Evolutionary conservation across 2,113 vertebrate genomes (phyloP).

Genomic region (Phalacrocorax carbo): DNA sequence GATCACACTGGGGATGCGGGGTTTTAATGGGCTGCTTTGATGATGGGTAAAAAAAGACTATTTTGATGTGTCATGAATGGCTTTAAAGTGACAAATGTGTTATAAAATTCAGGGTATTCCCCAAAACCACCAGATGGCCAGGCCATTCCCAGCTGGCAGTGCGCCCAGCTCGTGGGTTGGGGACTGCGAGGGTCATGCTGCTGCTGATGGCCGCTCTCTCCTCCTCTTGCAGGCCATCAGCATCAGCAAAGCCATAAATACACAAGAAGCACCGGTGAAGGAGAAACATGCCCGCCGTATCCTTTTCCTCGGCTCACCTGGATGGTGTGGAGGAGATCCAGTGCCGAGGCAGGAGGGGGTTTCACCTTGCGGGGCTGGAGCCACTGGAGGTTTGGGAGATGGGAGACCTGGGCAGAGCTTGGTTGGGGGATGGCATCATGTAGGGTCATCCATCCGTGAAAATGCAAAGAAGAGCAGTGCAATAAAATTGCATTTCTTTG

Average conservation of each 20-base stretch:
- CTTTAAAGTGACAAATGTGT: neutral
- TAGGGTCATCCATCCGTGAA: neutral
- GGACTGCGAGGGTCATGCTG: accelerated
- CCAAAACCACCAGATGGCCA: neutral
- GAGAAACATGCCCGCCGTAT: constrained; percentile 98
- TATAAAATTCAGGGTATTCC: neutral
- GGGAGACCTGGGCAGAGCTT: neutral
- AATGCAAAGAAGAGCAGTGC: neutral
- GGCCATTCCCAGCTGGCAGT: neutral
- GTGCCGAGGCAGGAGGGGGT: neutral
- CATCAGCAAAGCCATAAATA: constrained; percentile 97
- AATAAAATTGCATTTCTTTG: neutral
- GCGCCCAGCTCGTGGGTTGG: accelerated
- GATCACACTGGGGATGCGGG: neutral
- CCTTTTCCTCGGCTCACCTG: constrained; percentile 63
- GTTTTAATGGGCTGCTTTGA: neutral
- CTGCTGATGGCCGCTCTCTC: neutral
- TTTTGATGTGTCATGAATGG: neutral
- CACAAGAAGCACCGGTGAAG: constrained; percentile 89
- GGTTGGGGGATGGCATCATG: accelerated
- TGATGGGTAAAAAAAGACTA: neutral
- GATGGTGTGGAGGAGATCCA: accelerated
- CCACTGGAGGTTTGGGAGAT: neutral
- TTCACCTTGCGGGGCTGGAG: neutral
- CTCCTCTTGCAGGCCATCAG: constrained; percentile 83